Evolutionary conservation across 2,888 invertebrate genomes (phyloP).

Genomic region (Drosophila sordidula): DNA sequence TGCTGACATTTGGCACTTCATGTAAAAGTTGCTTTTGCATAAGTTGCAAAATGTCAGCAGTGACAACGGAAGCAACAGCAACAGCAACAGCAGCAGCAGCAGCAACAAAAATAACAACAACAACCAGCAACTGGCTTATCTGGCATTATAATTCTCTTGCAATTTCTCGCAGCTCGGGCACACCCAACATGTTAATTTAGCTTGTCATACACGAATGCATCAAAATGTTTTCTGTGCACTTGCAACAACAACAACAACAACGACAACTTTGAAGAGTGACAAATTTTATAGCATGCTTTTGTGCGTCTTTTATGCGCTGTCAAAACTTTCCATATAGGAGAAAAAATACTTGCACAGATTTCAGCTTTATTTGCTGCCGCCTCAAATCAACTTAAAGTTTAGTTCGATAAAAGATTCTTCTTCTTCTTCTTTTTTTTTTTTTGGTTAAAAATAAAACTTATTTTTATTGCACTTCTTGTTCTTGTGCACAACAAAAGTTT

Average conservation of each 20-base stretch:
- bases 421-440: constrained; percentile 8
- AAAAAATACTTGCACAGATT: constrained; percentile 15
- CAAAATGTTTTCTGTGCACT: constrained; percentile 42
- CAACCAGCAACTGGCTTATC: constrained; percentile 40
- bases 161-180: constrained; percentile 26
- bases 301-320: constrained; percentile 28
- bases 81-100: constrained; percentile 18
- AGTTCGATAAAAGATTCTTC: constrained; percentile 26
- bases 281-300: constrained; percentile 61
- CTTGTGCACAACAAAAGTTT: constrained; percentile 32
- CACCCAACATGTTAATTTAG: constrained; percentile 69
- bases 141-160: constrained; percentile 29
- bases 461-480: constrained; percentile 47
- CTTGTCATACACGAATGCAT: constrained; percentile 68
- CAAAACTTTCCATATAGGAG: not conserved
- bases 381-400: constrained; percentile 50
- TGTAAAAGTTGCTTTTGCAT: constrained; percentile 58
- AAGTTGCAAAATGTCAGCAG: constrained; percentile 53
- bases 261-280: constrained; percentile 32
- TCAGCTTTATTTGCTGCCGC: constrained; percentile 10
- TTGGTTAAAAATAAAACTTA: constrained; percentile 23
- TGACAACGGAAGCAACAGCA: constrained; percentile 31
- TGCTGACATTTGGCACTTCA: constrained; percentile 72
- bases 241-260: constrained; percentile 21
- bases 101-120: constrained; percentile 18